phyloP scores from a whole-genome alignment of 2,888 invertebrate genomes.

The Pseudoips prasinana region DNA sequence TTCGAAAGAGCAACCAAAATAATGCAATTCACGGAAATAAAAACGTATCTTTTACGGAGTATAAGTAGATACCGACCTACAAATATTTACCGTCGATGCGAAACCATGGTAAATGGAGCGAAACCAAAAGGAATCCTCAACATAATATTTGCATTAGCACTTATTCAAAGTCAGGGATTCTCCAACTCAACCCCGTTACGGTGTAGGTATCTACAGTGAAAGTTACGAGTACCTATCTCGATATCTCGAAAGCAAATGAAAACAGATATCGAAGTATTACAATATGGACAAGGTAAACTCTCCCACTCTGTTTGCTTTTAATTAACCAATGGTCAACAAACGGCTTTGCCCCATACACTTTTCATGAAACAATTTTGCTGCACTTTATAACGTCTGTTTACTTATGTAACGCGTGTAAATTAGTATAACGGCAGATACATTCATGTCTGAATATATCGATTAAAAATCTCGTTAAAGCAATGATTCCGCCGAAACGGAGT shows the following conservation, averaged over 20 bases:
- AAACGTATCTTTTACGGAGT: too few relatives aligned
- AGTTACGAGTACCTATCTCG: too few relatives aligned
- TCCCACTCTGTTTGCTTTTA: constrained; percentile 71
- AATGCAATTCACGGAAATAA: too few relatives aligned
- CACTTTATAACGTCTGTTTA: constrained; percentile 57
- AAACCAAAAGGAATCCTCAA: constrained; percentile 32
- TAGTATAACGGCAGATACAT: constrained; percentile 23
- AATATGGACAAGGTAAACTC: constrained; percentile 64
- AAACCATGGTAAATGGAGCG: constrained; percentile 21
- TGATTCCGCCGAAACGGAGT: constrained; percentile 30
- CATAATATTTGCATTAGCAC: constrained; percentile 39
- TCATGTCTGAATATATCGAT: constrained; percentile 27
- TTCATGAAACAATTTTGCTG: constrained; percentile 71
- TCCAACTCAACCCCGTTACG: constrained; percentile 17
- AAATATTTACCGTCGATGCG: constrained; percentile 16
- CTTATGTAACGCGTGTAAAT: constrained; percentile 34
- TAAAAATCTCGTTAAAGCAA: constrained; percentile 26
- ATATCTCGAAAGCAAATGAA: constrained; percentile 26
- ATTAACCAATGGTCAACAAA: constrained; percentile 74
- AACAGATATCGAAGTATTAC: constrained; percentile 42
- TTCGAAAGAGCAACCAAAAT: too few relatives aligned
- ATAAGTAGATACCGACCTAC: background rate
- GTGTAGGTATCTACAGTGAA: too few relatives aligned
- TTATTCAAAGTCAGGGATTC: constrained; percentile 31
- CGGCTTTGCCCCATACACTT: constrained; percentile 63